Base-by-base conservation (phyloP, 2,888 invertebrate species). In the Barypeithes pellucidus region DNA sequence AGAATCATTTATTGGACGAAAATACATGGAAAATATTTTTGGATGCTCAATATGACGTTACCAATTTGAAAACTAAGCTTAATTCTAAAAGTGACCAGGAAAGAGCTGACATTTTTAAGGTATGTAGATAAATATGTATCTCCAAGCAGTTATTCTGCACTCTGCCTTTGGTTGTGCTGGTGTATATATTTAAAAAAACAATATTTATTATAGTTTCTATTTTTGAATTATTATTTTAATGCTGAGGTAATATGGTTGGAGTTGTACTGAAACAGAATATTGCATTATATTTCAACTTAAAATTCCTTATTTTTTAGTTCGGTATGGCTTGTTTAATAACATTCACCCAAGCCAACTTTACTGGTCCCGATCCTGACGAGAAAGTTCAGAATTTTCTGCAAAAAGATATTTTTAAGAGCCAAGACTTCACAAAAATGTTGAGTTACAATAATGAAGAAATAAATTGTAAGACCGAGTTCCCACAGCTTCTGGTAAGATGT, bases 311-410 rank as follows among this genome's bases (percentile, higher is more conserved):
- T 14, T 59, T 67, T 36, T 43, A 72, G 62, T 84, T 90, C 63
- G 93, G 91, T 1, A 88, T 94, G 16, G 89, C 92, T 41, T 88
- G 91, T 77, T 86, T 95, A 29, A 87, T 93, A 61, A 88, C 89
- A 24, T 97, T 96, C 86, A 89, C 94, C 66, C 93, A 95, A 84
- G 88, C 88, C 65, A 97, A 97, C 86, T 96, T 95, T 90, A 92
- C 92, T 61, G 94, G 96, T 0, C 94, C 95, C 3, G 85, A 88
- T 50, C 82, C 88, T 29, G 83, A 87, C 39, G 81, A 87, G 0
- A 81, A 85, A 52, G 80, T 88, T 57, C 82, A 85, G 12, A 81
- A 87, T 39, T 88, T 88, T 78, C 81, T 89, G 16, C 85, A 85
- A 9, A 75, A 77, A 0, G 83, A 86, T 43, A 87, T 87, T 85